Conservation (phyloP, 35 echinoderm and acorn worm genomes). For the Patiria miniata region DNA sequence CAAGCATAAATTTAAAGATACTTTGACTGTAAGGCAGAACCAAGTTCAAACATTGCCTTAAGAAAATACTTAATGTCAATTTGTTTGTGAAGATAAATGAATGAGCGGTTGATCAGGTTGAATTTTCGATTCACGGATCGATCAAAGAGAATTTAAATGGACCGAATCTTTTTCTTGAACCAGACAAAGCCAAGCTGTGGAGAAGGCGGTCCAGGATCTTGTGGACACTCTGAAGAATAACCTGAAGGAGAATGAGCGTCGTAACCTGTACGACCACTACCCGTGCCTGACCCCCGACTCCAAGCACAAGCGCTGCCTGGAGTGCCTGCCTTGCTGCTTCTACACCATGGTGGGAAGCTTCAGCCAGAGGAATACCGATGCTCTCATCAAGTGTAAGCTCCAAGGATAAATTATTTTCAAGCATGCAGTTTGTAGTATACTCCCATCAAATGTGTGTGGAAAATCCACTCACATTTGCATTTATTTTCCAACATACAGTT, state of each 20-base stretch:
- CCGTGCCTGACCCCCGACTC: conserved; percentile 93
- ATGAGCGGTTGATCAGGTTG: no score
- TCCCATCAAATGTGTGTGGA: neutral
- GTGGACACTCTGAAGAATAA: conserved; percentile 74
- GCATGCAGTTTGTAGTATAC: neutral
- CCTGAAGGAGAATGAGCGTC: conserved; percentile 65
- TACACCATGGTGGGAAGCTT: conserved; percentile 93
- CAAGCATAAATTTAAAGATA: no score
- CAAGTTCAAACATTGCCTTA: no score
- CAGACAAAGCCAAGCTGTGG: conserved; percentile 98
- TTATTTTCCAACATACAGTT: no score
- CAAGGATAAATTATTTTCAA: neutral
- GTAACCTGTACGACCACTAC: conserved; percentile 83
- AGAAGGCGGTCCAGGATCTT: conserved; percentile 83
- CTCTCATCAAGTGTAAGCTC: conserved; percentile 97
- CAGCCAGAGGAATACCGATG: conserved; percentile 93
- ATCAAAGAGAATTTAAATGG: neutral
- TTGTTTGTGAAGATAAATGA: no score
- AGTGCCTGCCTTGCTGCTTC: conserved; percentile 93
- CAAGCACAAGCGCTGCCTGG: conserved; percentile 93
- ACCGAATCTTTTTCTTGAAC: neutral
- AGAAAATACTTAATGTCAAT: no score
- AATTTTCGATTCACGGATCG: no score
- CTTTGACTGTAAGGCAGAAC: no score
- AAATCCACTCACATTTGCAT: no score